Evolutionary conservation across 92 coral and sea anemone species (phyloP).

Genomic region (Phenganax stokvisi): DNA sequence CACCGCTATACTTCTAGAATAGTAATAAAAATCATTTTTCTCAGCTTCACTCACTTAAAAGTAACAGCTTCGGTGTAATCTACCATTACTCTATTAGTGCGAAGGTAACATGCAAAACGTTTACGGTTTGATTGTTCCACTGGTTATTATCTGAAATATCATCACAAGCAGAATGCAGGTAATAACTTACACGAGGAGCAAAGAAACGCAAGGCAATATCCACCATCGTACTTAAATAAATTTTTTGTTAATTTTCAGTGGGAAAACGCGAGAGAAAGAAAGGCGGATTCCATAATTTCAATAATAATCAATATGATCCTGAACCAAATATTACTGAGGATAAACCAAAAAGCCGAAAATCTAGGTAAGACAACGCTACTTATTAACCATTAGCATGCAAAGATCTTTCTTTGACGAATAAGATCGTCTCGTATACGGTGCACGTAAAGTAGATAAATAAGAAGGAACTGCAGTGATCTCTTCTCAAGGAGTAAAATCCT

Average conservation of each 20-base stretch:
- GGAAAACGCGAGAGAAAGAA: slow-evolving; percentile 32
- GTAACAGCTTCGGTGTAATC: no score
- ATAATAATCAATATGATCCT: background rate
- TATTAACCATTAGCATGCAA: background rate
- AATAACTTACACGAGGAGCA: background rate
- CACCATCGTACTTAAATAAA: background rate
- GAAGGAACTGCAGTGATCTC: no score
- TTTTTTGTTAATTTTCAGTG: slow-evolving; percentile 6
- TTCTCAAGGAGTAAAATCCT: no score
- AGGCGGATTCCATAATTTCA: slow-evolving; percentile 11
- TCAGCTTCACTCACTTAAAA: no score
- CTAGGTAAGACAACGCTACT: background rate
- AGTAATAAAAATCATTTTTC: no score
- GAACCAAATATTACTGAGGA: background rate
- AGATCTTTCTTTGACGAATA: background rate
- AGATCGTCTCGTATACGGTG: background rate
- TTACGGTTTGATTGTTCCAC: no score
- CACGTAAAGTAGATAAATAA: no score
- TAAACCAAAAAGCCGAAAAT: background rate
- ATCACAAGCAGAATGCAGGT: no score
- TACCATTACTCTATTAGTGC: no score
- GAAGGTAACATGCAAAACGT: no score
- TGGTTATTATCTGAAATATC: no score
- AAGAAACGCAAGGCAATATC: background rate
- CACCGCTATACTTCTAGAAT: no score